These are phyloP conservation scores for Cyanistes caeruleus DNA, from an alignment of 2,113 vertebrate genomes.

Conservation along the genomic window DNA sequence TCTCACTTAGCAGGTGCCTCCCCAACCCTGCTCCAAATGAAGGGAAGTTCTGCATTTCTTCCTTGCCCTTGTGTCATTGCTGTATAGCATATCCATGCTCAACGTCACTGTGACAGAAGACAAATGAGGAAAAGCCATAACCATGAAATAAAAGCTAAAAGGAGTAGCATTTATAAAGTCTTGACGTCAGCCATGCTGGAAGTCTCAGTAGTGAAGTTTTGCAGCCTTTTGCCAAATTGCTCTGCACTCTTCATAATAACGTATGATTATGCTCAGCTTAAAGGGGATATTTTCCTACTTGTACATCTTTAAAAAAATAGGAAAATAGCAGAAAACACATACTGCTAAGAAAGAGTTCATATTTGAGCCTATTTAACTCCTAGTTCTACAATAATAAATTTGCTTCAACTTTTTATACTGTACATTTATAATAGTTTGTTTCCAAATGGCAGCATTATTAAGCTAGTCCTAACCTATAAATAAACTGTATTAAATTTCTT, in stretches of 20 bases:
- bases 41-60: background rate
- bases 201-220: background rate
- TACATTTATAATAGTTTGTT: background rate
- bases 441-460: background rate
- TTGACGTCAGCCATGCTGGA: background rate
- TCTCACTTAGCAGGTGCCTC: background rate
- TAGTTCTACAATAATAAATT: background rate
- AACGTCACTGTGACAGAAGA: background rate
- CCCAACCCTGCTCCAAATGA: rapidly evolving
- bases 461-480: background rate
- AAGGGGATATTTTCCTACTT: background rate
- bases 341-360: background rate
- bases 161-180: background rate
- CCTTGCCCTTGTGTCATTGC: background rate
- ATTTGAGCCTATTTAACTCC: background rate
- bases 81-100: background rate
- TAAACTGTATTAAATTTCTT: background rate
- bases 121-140: background rate
- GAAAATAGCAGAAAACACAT: background rate
- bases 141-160: background rate
- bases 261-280: background rate
- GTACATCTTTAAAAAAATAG: background rate
- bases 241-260: background rate
- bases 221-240: background rate
- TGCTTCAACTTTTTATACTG: background rate